These are phyloP conservation scores for Hydrozoanthus gracilis DNA, from an alignment of 92 coral and sea anemone species.

Conservation along the genomic window DNA sequence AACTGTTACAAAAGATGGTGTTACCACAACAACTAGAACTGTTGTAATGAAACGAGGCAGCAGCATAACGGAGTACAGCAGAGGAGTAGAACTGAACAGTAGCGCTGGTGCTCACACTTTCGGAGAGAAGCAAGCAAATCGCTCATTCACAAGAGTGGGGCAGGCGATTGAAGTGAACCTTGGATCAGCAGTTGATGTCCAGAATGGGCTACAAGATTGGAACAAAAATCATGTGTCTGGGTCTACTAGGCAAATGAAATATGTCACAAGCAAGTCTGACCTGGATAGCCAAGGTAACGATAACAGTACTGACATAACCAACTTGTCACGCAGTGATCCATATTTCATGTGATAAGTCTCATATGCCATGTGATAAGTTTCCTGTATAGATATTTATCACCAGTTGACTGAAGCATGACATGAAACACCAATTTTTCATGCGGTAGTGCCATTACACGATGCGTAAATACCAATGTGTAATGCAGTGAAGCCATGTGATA, in stretches of 20 bases:
- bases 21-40: constrained; percentile 32
- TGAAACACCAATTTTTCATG: too few relatives aligned
- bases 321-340: too few relatives aligned
- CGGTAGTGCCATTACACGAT: too few relatives aligned
- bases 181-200: not conserved
- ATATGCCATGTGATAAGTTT: too few relatives aligned
- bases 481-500: too few relatives aligned
- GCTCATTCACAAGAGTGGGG: not conserved
- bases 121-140: not conserved
- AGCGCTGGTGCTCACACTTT: not conserved
- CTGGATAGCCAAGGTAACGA: not conserved
- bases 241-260: not conserved
- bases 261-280: not conserved
- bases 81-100: not conserved
- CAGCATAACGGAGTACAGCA: not conserved
- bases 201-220: not conserved
- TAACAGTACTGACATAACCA: too few relatives aligned
- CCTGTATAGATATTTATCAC: too few relatives aligned
- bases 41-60: not conserved
- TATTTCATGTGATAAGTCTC: too few relatives aligned
- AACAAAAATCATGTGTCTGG: not conserved
- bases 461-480: too few relatives aligned
- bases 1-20: not conserved
- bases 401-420: too few relatives aligned
- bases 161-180: not conserved